Percentiles rank a stretch among this genome's conserved stretches.
Conservation (phyloP, 2,888 invertebrate species). For the Tenthredo mesomela region DNA sequence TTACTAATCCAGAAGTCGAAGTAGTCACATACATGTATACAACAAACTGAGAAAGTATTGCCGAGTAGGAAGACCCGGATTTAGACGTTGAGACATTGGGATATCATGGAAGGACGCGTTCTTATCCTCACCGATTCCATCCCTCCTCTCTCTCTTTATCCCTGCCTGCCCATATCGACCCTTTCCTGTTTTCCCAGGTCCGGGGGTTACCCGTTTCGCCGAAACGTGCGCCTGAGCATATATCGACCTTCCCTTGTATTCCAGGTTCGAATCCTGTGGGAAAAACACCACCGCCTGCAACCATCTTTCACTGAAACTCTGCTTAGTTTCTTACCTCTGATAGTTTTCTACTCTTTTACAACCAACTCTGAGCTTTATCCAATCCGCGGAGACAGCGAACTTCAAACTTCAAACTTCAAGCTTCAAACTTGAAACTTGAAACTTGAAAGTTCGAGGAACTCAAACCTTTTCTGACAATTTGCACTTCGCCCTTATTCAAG, state of each 20-base stretch:
- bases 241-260: slow-evolving; percentile 45
- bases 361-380: neutral
- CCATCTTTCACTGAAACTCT: slow-evolving; percentile 35
- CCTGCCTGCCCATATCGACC: slow-evolving; percentile 56
- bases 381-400: neutral
- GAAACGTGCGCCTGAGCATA: slow-evolving; percentile 45
- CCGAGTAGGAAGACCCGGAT: neutral
- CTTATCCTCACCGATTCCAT: slow-evolving; percentile 56
- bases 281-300: slow-evolving; percentile 1
- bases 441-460: neutral
- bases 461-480: neutral
- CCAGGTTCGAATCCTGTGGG: slow-evolving; percentile 40
- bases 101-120: slow-evolving; percentile 49
- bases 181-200: slow-evolving; percentile 37
- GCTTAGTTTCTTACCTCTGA: neutral
- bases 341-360: neutral
- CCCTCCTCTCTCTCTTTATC: slow-evolving; percentile 54
- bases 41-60: neutral
- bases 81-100: slow-evolving; percentile 19
- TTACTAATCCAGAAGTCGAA: neutral
- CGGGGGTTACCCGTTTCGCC: slow-evolving; percentile 28
- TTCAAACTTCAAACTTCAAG: neutral
- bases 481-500: neutral
- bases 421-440: neutral
- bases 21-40: neutral